A percentile compares a stretch with the other conserved stretches of the same genome.
Conservation (phyloP, 2,797 vertebrate species). For the Apodemus agrarius region DNA sequence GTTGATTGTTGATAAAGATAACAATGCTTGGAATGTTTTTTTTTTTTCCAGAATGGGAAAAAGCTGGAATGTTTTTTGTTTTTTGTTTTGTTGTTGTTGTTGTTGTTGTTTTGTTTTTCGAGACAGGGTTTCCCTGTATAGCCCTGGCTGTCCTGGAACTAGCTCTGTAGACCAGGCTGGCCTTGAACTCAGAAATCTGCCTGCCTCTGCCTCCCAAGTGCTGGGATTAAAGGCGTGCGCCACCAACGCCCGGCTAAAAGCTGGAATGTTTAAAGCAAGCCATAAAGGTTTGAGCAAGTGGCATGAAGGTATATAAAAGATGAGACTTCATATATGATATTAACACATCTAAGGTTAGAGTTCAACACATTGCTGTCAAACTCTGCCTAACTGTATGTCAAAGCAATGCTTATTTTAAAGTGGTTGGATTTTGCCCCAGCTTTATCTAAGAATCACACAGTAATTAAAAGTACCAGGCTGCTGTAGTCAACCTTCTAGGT, state of each 20-base stretch:
- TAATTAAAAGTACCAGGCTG: not conserved
- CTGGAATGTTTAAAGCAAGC: not conserved
- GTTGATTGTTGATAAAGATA: not conserved
- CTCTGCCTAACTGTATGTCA: not conserved
- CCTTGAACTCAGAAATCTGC: too few species aligned
- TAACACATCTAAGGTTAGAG: not conserved
- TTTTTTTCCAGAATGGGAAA: not conserved
- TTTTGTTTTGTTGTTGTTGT: too few species aligned
- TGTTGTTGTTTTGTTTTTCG: too few species aligned
- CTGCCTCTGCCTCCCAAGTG: too few species aligned
- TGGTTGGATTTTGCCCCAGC: not conserved
- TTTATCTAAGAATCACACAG: not conserved
- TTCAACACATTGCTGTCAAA: not conserved
- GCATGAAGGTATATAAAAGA: not conserved
- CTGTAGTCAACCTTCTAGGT: not conserved
- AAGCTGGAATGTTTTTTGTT: not conserved
- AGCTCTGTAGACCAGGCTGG: too few species aligned
- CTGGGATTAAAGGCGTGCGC: too few species aligned
- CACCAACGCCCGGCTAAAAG: too few species aligned
- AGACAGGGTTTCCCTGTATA: too few species aligned
- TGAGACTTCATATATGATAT: not conserved
- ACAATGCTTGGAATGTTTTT: not conserved
- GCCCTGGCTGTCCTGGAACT: too few species aligned
- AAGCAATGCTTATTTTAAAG: not conserved
- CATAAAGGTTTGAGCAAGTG: not conserved